A percentile compares a stretch with the other conserved stretches of the same genome.
Conservation (phyloP, 2,113 vertebrate species). For the Pteruthius melanotis region DNA sequence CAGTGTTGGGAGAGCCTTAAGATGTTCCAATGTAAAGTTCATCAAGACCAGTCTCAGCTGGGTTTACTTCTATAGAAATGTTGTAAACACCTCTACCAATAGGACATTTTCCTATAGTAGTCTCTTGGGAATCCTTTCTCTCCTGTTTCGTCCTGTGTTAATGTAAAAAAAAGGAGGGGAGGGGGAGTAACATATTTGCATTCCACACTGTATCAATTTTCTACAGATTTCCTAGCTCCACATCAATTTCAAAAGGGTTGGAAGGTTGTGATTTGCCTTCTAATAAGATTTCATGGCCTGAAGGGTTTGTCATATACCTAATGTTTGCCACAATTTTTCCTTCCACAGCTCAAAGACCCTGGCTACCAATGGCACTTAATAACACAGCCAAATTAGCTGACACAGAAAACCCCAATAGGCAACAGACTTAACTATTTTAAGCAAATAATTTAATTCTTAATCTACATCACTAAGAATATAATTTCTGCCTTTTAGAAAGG, state of each 20-base stretch:
- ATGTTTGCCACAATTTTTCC: background rate
- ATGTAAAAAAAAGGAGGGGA: background rate
- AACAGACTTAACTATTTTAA: constrained; percentile 56
- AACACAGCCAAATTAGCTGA: constrained; percentile 26
- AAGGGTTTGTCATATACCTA: constrained; percentile 31
- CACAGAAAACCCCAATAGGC: constrained; percentile 25
- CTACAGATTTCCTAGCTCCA: background rate
- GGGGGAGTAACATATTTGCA: background rate
- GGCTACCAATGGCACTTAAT: constrained; percentile 34
- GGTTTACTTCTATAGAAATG: background rate
- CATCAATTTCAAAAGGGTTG: constrained; percentile 16
- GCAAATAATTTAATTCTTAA: constrained; percentile 68
- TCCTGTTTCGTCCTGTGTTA: background rate
- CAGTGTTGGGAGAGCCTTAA: background rate
- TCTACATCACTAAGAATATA: constrained; percentile 52
- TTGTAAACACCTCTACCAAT: background rate
- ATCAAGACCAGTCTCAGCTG: background rate
- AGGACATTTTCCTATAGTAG: background rate
- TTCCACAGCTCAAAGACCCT: constrained; percentile 15
- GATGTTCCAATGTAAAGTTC: background rate
- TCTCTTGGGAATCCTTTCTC: background rate
- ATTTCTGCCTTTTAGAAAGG: constrained; percentile 27
- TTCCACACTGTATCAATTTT: constrained; percentile 4
- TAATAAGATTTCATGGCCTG: constrained; percentile 47
- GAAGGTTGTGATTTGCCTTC: constrained; percentile 43